Evolutionary conservation across 2,113 vertebrate genomes (phyloP).

Genomic region (Ancistrus triradiatus): DNA sequence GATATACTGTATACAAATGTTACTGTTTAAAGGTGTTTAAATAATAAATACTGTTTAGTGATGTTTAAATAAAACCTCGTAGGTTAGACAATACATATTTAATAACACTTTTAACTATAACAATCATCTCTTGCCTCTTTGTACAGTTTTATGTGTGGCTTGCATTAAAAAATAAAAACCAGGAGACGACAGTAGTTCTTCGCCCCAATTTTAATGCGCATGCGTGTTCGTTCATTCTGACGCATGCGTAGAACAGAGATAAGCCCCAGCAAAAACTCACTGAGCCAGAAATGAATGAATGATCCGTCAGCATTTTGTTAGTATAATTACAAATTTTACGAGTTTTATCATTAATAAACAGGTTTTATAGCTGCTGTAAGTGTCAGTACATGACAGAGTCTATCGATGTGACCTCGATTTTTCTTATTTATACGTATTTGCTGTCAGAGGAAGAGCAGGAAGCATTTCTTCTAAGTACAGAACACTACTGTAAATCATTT

Average conservation of each 20-base stretch:
- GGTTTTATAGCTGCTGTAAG: not conserved
- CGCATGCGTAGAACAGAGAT: slow-evolving; percentile 1
- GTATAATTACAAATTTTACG: not conserved
- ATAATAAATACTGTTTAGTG: no score
- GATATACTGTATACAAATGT: no score
- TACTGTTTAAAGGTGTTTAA: no score
- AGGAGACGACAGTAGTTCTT: no score
- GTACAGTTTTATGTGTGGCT: no score
- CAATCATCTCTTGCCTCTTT: no score
- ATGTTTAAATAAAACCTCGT: no score
- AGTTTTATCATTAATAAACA: not conserved
- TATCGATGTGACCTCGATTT: no score
- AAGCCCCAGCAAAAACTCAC: not conserved
- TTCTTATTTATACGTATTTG: not conserved
- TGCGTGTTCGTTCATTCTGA: slow-evolving; percentile 15
- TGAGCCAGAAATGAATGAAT: slow-evolving; percentile 33
- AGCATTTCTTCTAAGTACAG: not conserved
- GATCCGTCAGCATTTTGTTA: not conserved
- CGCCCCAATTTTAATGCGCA: not conserved
- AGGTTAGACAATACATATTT: no score
- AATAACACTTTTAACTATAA: no score
- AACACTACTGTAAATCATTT: not conserved
- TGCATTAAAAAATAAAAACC: no score
- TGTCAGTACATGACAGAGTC: not conserved
- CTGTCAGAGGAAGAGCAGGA: no score